A percentile compares a stretch with the other conserved stretches of the same genome.
Conservation (phyloP, 2,888 invertebrate genomes). For the Alsophila aescularia region DNA sequence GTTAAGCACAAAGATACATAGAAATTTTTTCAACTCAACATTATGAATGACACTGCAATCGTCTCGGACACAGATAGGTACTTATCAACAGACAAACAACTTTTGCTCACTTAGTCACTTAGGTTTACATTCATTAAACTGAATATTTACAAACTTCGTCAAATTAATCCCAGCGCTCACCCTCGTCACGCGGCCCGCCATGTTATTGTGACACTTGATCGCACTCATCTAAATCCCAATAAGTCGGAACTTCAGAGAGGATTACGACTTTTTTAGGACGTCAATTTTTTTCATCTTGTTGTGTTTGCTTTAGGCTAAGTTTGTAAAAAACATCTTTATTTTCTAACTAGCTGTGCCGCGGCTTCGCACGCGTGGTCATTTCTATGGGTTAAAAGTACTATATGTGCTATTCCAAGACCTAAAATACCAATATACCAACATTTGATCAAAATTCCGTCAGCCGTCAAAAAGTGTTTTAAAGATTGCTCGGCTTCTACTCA, state of each 20-base stretch:
- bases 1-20: too few relatives aligned
- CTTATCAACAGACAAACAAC: background rate
- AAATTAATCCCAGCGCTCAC: conserved; percentile 16
- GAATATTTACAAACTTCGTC: conserved; percentile 10
- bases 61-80: too few relatives aligned
- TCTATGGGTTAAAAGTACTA: too few relatives aligned
- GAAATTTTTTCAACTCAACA: too few relatives aligned
- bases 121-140: background rate
- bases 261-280: conserved; percentile 9
- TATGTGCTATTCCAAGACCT: too few relatives aligned
- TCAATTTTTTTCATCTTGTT: conserved; percentile 4
- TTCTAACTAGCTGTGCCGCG: too few relatives aligned
- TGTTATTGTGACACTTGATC: conserved; percentile 19
- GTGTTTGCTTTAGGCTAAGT: background rate
- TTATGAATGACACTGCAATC: too few relatives aligned
- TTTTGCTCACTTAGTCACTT: background rate
- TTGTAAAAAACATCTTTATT: background rate
- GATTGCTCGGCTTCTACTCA: too few relatives aligned
- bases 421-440: too few relatives aligned
- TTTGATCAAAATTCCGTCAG: too few relatives aligned
- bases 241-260: conserved; percentile 6
- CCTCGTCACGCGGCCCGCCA: conserved; percentile 19
- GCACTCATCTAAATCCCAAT: conserved; percentile 23
- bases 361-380: too few relatives aligned
- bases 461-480: too few relatives aligned